Evolutionary conservation across 2,113 vertebrate species (phyloP).

Genomic region (Zosterops japonicus): DNA sequence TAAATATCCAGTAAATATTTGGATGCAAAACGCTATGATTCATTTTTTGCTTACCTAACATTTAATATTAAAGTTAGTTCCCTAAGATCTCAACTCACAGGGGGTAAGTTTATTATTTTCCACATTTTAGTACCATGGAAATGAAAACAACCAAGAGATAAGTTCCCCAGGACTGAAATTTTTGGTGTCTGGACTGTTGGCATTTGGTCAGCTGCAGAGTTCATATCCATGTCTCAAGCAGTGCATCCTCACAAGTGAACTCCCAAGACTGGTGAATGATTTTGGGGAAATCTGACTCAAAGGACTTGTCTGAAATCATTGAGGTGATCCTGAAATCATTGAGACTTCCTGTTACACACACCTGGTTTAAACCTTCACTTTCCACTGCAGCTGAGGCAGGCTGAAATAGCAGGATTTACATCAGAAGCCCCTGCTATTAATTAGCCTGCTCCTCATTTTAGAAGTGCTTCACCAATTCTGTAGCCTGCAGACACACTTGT

Average conservation of each 20-base stretch:
- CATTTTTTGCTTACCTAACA: accelerated
- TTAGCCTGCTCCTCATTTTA: neutral
- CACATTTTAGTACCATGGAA: neutral
- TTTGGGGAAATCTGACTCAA: neutral
- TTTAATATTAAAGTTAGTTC: neutral
- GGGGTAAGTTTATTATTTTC: neutral
- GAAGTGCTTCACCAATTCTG: neutral
- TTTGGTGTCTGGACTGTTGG: neutral
- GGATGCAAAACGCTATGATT: neutral
- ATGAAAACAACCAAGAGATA: neutral
- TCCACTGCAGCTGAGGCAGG: neutral
- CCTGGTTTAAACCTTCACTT: neutral
- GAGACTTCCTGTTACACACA: neutral
- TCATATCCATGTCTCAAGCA: neutral
- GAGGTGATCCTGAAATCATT: neutral
- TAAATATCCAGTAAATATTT: neutral
- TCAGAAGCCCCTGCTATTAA: neutral
- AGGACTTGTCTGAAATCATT: neutral
- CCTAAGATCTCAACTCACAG: neutral
- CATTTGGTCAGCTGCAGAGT: neutral
- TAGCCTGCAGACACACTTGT: neutral
- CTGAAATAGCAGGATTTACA: neutral
- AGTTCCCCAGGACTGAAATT: neutral
- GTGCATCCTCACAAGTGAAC: neutral
- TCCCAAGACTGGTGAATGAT: neutral